Percentiles rank a stretch among this genome's conserved stretches.
Conservation (phyloP, 2,888 invertebrate species). For the Nomada fabriciana region DNA sequence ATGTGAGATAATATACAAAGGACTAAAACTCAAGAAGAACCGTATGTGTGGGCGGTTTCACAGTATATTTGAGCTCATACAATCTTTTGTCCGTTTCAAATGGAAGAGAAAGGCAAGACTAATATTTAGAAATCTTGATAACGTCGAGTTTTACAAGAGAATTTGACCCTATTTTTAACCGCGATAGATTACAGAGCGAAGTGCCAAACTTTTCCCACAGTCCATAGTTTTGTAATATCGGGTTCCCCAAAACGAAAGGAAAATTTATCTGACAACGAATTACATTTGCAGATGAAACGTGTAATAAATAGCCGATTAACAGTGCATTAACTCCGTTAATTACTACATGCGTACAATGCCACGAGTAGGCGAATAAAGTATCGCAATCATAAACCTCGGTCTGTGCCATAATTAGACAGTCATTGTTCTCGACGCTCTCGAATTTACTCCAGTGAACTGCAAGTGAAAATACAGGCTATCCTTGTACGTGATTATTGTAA, state of each 20-base stretch:
- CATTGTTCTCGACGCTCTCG: constrained; percentile 49
- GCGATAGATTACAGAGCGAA: too few relatives aligned
- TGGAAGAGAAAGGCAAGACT: constrained; percentile 30
- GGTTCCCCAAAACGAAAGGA: neutral
- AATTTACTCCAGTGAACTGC: constrained; percentile 18
- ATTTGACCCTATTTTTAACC: neutral
- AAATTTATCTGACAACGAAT: neutral
- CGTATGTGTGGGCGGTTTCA: constrained; percentile 17
- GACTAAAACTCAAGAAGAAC: constrained; percentile 25
- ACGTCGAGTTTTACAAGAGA: neutral
- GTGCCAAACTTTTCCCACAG: too few relatives aligned
- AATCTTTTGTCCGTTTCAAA: constrained; percentile 18
- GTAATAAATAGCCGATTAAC: too few relatives aligned
- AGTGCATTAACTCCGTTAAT: neutral
- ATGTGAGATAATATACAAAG: constrained; percentile 47
- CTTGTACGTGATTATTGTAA: constrained; percentile 65
- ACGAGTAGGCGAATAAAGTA: neutral
- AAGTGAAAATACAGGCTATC: constrained; percentile 66
- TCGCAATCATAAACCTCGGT: constrained; percentile 16
- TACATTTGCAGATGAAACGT: too few relatives aligned
- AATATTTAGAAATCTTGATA: constrained; percentile 28
- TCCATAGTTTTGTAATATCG: neutral
- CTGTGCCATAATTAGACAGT: constrained; percentile 16
- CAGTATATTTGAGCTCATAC: constrained; percentile 39
- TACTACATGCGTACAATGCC: constrained; percentile 13